Evolutionary conservation across 2,113 vertebrate genomes (phyloP).

Genomic region (Nothocercus julius): DNA sequence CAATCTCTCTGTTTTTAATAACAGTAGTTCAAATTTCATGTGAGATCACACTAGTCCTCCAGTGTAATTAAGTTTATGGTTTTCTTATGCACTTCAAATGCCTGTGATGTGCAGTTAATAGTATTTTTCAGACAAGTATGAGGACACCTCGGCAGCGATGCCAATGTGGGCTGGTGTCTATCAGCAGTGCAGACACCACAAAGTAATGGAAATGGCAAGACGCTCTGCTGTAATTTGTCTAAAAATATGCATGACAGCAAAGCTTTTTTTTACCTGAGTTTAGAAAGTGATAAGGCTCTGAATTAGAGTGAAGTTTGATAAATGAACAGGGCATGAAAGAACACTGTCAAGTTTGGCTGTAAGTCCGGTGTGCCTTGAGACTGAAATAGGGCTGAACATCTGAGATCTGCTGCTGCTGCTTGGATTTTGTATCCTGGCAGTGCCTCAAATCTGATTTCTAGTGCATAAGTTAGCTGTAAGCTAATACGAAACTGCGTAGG

Average conservation of each 20-base stretch:
- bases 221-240: constrained; percentile 62
- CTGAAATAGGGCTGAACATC: not conserved
- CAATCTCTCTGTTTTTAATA: constrained; percentile 76
- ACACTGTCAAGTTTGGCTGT: not conserved
- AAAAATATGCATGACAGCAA: constrained; percentile 58
- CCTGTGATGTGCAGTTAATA: constrained; percentile 62
- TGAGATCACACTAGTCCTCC: constrained; percentile 71
- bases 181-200: constrained; percentile 53
- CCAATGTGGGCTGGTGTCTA: constrained; percentile 56
- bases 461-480: not conserved
- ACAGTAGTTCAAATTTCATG: constrained; percentile 72
- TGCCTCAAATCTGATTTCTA: not conserved
- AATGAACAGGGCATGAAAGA: constrained; percentile 16
- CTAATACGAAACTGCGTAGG: not conserved
- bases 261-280: constrained; percentile 64
- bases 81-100: constrained; percentile 70
- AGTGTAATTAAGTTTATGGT: constrained; percentile 75
- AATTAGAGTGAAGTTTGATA: constrained; percentile 48
- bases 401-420: not conserved
- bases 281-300: constrained; percentile 34
- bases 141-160: constrained; percentile 33
- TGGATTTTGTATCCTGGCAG: not conserved
- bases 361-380: not conserved
- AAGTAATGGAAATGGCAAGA: constrained; percentile 63
- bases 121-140: constrained; percentile 64